phyloP scores from a whole-genome alignment of 2,113 vertebrate genomes.

The Dissostichus mawsoni region DNA sequence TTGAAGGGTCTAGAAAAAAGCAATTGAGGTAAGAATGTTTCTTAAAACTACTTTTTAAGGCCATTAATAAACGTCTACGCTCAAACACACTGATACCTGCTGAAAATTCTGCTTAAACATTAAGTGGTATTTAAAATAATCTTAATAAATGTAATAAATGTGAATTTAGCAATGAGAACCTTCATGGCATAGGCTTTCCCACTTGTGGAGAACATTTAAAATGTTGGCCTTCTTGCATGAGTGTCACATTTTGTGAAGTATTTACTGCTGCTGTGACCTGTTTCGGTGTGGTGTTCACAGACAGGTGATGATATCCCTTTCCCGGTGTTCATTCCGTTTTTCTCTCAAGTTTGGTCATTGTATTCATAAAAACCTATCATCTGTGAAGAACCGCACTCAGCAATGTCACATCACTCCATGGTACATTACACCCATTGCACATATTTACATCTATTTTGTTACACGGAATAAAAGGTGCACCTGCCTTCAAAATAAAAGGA shows the following conservation, averaged over 20 bases:
- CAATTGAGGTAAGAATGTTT: not conserved
- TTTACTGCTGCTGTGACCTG: not conserved
- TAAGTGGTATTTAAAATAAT: not conserved
- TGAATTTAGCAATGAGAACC: not conserved
- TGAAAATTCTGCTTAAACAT: too few relatives aligned
- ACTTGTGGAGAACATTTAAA: too few relatives aligned
- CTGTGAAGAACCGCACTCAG: not conserved
- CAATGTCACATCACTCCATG: not conserved
- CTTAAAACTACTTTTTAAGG: not conserved
- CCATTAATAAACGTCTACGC: not conserved
- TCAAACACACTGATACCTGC: not conserved
- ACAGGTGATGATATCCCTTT: not conserved
- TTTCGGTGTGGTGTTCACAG: not conserved
- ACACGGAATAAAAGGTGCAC: too few relatives aligned
- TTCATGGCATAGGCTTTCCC: not conserved
- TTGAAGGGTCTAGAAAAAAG: not conserved
- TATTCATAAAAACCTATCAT: not conserved
- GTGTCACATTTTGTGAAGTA: not conserved
- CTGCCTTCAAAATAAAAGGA: constrained; percentile 14
- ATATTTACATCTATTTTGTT: not conserved
- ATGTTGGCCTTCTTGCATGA: not conserved
- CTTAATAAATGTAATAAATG: not conserved
- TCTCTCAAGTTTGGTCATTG: not conserved
- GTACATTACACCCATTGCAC: not conserved
- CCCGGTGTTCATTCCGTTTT: not conserved